Base-by-base conservation (phyloP, 92 coral and sea anemone genomes). In the Palythoa grandis region DNA sequence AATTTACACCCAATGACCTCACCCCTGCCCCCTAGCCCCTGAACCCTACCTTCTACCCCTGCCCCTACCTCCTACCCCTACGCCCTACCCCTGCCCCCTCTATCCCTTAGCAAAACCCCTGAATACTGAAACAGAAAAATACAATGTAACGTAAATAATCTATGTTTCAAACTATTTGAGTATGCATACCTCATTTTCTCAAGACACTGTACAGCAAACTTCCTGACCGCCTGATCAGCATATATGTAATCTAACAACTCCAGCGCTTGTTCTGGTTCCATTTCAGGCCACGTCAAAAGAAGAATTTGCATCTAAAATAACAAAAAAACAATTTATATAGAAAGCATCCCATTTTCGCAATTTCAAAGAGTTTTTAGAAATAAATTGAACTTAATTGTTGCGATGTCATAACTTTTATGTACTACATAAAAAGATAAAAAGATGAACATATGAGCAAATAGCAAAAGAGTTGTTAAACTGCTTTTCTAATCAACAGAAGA, bases 201-300 rank as follows among this genome's bases (percentile, higher is more conserved):
- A 22, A 96, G 53, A 52, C 98, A 96, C 72, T 88, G 78, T 20
- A 96, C 98, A 57, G 98, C 98, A 94, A 92, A 91, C 35, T 89
- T 93, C 66, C 98, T 89, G 17, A 96, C 98, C 83, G 91, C 95
- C 60, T 91, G 91, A 84, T 96, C 98, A 53, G 98, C 96, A 86
- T 92, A 96, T 20, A 93, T 92, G 83, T 89, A 92, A 88, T 96
- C 98, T 60, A 96, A 88, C 52, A 96, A 79, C 83, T 94, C 98
- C 72, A 96, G 83, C 11, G 98, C 98, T 85, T 87, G 95, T 67
- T 94, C 95, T 20, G 98, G 95, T 5, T 87, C 90, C 54, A 96
- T 89, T 53, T 84, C 91, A 3, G 93, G 93, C 98, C 98, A 96
- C 15, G 92, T 92, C 76, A 91, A 96, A 66, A 96, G 93, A n/a